These are phyloP conservation scores for Odocoileus virginianus DNA, from an alignment of 2,113 vertebrate species.

Conservation along the genomic window DNA sequence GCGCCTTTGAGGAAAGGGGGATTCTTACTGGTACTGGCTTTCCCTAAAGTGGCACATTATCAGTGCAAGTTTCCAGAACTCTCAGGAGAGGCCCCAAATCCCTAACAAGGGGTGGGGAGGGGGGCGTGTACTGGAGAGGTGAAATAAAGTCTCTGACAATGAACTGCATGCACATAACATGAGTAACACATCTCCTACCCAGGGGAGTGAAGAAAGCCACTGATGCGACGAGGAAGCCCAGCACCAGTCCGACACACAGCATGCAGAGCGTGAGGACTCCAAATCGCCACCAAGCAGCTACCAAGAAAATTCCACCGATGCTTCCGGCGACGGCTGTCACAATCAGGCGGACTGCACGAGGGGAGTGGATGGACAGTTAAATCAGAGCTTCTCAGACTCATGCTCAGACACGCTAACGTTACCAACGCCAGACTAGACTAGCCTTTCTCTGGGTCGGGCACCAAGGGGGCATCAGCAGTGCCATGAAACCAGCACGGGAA, in stretches of 20 bases:
- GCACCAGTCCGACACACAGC: slow-evolving; percentile 86
- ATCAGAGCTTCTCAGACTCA: no score
- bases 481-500: neutral
- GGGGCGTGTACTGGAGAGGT: neutral
- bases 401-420: neutral
- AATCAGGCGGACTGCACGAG: slow-evolving; percentile 83
- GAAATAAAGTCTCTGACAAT: neutral
- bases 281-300: slow-evolving; percentile 93
- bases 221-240: slow-evolving; percentile 88
- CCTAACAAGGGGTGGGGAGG: no score
- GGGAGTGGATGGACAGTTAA: neutral
- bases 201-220: slow-evolving; percentile 89
- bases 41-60: neutral
- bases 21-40: neutral
- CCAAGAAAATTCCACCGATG: slow-evolving; percentile 85
- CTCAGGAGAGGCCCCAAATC: neutral
- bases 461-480: neutral
- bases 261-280: slow-evolving; percentile 86
- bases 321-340: slow-evolving; percentile 85
- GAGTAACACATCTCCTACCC: slow-evolving; percentile 77
- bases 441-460: neutral
- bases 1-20: neutral
- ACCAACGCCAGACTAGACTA: neutral
- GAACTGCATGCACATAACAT: neutral
- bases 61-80: neutral